Conservation (phyloP, 2,113 vertebrate species). For the Tautogolabrus adspersus region DNA sequence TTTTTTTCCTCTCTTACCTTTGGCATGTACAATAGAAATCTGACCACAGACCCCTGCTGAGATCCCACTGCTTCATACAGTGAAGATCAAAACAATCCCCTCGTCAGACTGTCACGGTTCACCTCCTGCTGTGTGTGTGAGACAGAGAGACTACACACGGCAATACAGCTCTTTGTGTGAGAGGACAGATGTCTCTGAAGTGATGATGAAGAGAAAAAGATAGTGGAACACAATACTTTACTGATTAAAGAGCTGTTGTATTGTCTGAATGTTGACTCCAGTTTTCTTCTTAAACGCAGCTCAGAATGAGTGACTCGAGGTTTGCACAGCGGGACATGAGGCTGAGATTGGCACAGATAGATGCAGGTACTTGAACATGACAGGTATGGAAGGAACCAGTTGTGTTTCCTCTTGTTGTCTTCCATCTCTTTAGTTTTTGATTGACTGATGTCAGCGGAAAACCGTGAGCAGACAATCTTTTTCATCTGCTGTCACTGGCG, state of each 20-base stretch:
- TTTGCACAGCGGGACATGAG: not conserved
- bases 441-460: conserved; percentile 28
- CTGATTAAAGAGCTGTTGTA: not conserved
- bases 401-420: not conserved
- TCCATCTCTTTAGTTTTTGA: conserved; percentile 3
- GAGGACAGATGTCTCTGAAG: not conserved
- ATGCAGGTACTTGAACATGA: not conserved
- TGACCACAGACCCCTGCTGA: conserved; percentile 2
- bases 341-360: not conserved
- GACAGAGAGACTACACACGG: not conserved
- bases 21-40: not conserved
- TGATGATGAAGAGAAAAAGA: not conserved
- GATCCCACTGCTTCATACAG: not conserved
- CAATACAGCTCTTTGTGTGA: not conserved
- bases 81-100: not conserved
- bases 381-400: not conserved
- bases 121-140: conserved; percentile 6
- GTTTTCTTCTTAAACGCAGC: not conserved
- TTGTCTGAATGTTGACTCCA: not conserved
- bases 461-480: not conserved
- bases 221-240: not conserved
- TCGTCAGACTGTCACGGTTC: not conserved
- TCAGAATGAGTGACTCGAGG: not conserved
- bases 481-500: conserved; percentile 24
- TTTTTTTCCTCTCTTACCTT: not conserved